A percentile compares a stretch with the other conserved stretches of the same genome.
These are phyloP conservation scores for Eudemis profundana DNA, from an alignment of 2,888 invertebrate species.

Conservation along the genomic window DNA sequence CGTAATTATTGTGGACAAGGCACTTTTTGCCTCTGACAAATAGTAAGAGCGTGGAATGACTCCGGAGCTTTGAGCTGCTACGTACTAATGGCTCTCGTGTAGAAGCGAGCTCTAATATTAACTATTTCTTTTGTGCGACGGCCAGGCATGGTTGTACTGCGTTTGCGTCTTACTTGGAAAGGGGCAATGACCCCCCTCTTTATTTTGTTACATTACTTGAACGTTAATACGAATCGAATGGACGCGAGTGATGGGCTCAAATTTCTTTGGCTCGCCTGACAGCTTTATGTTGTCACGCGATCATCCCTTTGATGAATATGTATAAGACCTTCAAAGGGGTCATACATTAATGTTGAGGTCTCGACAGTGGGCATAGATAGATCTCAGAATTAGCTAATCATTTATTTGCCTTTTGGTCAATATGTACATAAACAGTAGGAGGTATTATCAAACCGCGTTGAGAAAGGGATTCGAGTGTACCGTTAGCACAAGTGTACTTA, in stretches of 20 bases:
- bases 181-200: slow-evolving; percentile 78
- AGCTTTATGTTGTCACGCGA: slow-evolving; percentile 75
- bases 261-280: slow-evolving; percentile 71
- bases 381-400: too few relatives aligned
- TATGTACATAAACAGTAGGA: too few relatives aligned
- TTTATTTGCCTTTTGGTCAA: too few relatives aligned
- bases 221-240: slow-evolving; percentile 82
- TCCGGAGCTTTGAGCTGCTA: slow-evolving; percentile 79
- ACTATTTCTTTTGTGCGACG: slow-evolving; percentile 83
- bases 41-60: slow-evolving; percentile 82
- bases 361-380: too few relatives aligned
- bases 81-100: slow-evolving; percentile 78
- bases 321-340: slow-evolving; percentile 51
- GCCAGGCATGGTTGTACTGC: slow-evolving; percentile 70
- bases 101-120: slow-evolving; percentile 79
- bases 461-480: too few relatives aligned
- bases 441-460: too few relatives aligned
- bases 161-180: slow-evolving; percentile 66
- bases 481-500: too few relatives aligned
- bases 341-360: background rate
- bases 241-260: slow-evolving; percentile 74
- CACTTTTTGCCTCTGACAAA: slow-evolving; percentile 84
- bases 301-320: slow-evolving; percentile 70
- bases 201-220: slow-evolving; percentile 80
- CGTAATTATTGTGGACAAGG: slow-evolving; percentile 85